A percentile compares a stretch with the other conserved stretches of the same genome.
phyloP scores from a whole-genome alignment of 2,113 vertebrate species.

The Nansenia antarctica region DNA sequence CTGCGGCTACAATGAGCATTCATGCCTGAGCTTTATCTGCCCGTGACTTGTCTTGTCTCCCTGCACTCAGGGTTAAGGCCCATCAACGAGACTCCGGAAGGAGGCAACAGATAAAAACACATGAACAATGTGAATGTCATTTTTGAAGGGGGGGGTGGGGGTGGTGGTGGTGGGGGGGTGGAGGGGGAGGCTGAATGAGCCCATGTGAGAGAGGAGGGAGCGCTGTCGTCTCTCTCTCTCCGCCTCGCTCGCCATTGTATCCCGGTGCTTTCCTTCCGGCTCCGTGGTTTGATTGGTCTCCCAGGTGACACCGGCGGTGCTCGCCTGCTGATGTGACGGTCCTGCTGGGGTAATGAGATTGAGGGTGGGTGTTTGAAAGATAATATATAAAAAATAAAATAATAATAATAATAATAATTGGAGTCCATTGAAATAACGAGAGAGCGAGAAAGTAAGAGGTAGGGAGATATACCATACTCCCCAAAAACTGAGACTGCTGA shows the following conservation, averaged over 20 bases:
- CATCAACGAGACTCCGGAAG: constrained; percentile 10
- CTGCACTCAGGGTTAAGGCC: constrained; percentile 34
- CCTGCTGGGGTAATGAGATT: constrained; percentile 15
- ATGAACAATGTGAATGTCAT: constrained; percentile 32
- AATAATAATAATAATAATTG: too few relatives aligned
- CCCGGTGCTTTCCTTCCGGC: background rate
- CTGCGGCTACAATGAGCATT: background rate
- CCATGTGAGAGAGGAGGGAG: constrained; percentile 8
- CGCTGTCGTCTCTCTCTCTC: background rate
- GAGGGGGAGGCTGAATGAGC: background rate
- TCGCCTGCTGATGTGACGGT: background rate
- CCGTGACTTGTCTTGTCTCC: constrained; percentile 19
- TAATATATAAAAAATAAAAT: too few relatives aligned
- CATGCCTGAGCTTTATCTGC: constrained; percentile 26
- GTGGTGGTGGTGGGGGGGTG: too few relatives aligned
- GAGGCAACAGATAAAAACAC: constrained; percentile 28
- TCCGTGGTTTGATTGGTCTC: constrained; percentile 6
- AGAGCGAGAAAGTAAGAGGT: too few relatives aligned
- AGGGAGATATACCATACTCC: background rate
- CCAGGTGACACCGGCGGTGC: constrained; percentile 10
- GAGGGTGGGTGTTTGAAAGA: constrained; percentile 10
- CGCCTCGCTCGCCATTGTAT: background rate
- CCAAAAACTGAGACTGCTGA: background rate
- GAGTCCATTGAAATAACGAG: background rate
- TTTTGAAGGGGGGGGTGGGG: constrained; percentile 22